Evolutionary conservation across 1,140 invertebrate species (phyloP).

Genomic region (Cardiocondyla obscurior): DNA sequence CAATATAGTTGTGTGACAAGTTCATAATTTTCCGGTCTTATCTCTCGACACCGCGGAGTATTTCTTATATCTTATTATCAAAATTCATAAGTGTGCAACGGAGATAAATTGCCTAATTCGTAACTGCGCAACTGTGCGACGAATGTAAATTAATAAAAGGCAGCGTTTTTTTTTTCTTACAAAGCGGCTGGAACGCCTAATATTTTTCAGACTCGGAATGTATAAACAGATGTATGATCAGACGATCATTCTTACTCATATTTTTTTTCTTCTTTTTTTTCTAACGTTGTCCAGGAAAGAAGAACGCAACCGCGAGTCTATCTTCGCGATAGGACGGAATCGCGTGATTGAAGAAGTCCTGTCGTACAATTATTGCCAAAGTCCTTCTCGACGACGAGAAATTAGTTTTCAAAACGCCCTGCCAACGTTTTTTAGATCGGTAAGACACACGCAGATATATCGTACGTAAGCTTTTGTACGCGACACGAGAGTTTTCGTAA

Average conservation of each 20-base stretch:
- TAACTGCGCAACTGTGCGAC: not conserved
- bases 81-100: not conserved
- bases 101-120: not conserved
- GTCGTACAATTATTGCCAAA: slow-evolving; percentile 43
- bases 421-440: slow-evolving; percentile 40
- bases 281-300: not conserved
- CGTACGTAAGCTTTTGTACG: slow-evolving; percentile 59
- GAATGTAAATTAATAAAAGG: not conserved
- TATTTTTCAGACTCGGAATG: not conserved
- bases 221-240: not conserved
- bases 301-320: not conserved
- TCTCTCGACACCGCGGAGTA: not conserved
- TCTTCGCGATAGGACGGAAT: not conserved
- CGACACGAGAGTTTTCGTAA: slow-evolving; percentile 44
- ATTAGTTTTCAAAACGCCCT: slow-evolving; percentile 43
- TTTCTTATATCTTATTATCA: not conserved
- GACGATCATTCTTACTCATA: not conserved
- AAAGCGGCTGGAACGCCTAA: not conserved
- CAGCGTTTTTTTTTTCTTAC: too few relatives aligned
- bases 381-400: slow-evolving; percentile 30
- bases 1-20: not conserved
- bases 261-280: too few relatives aligned
- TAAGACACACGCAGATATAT: slow-evolving; percentile 51
- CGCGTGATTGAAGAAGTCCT: not conserved
- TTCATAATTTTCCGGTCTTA: slow-evolving; percentile 11